phyloP scores from a whole-genome alignment of 2,113 vertebrate genomes.

The Ondatra zibethicus region DNA sequence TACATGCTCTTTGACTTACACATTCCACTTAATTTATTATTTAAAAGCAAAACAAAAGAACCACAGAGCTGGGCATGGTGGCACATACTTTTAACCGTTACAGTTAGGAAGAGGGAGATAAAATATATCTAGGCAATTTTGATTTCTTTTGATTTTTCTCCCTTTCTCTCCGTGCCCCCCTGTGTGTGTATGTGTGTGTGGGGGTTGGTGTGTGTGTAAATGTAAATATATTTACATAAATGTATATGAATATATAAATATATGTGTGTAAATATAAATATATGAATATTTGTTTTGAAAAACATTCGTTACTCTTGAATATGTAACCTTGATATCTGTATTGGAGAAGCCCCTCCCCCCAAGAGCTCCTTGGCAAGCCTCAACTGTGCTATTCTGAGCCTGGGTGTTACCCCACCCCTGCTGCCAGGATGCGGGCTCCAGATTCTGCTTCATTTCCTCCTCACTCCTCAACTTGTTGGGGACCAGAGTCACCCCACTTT shows the following conservation, averaged over 20 bases:
- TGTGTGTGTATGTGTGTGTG: too few species aligned
- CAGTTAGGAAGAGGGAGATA: conserved; percentile 57
- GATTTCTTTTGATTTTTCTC: conserved; percentile 60
- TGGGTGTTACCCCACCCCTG: background rate
- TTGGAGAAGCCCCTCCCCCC: background rate
- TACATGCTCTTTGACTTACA: background rate
- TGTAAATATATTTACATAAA: too few species aligned
- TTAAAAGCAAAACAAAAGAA: background rate
- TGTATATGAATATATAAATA: too few species aligned
- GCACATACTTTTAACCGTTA: background rate
- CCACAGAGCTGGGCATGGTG: background rate
- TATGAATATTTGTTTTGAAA: conserved; percentile 1
- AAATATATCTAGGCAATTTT: background rate
- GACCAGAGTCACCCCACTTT: background rate
- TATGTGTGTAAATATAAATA: too few species aligned
- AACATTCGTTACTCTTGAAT: conserved; percentile 34
- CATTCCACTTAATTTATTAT: background rate
- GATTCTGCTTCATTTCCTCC: background rate
- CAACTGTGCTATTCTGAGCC: background rate
- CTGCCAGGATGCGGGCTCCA: too few species aligned
- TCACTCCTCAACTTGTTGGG: background rate
- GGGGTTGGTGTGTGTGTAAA: background rate
- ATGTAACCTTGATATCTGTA: background rate
- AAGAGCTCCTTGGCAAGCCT: background rate
- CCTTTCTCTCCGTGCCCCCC: background rate